Conservation (phyloP, 2,113 vertebrate species). For the Collichthys lucidus region DNA sequence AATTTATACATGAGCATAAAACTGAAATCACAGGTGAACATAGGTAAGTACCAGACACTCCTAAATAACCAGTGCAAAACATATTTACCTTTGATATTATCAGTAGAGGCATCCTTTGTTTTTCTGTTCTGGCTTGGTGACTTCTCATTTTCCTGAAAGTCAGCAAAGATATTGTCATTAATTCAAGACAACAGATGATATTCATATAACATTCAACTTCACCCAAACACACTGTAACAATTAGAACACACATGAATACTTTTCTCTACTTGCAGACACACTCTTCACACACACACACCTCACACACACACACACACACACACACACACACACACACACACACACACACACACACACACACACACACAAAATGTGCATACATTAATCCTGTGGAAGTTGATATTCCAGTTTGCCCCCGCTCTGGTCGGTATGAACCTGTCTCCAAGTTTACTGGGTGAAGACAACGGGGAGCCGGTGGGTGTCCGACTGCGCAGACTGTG, state of each 20-base stretch:
- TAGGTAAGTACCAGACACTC: background rate
- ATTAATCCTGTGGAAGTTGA: conserved; percentile 95
- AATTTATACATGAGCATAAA: background rate
- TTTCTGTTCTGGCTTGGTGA: conserved; percentile 94
- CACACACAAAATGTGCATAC: conserved; percentile 24
- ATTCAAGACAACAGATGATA: background rate
- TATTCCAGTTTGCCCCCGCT: conserved; percentile 94
- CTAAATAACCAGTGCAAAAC: background rate
- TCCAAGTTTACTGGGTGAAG: conserved; percentile 93
- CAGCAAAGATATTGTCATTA: background rate
- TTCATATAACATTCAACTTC: background rate
- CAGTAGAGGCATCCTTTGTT: conserved; percentile 92
- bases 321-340: too few relatives aligned
- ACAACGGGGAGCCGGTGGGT: conserved; percentile 89
- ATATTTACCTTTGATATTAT: conserved; percentile 91
- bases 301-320: too few relatives aligned
- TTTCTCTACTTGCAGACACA: conserved; percentile 66
- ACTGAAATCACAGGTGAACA: background rate
- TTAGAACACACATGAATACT: background rate
- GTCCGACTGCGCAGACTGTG: conserved; percentile 88
- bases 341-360: too few relatives aligned
- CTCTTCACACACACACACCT: conserved; percentile 15
- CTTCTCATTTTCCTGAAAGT: conserved; percentile 91
- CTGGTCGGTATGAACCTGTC: conserved; percentile 95
- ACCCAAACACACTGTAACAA: background rate